A percentile compares a stretch with the other conserved stretches of the same genome.
Conservation (phyloP, 2,797 vertebrate species). For the Distichodus sexfasciatus region DNA sequence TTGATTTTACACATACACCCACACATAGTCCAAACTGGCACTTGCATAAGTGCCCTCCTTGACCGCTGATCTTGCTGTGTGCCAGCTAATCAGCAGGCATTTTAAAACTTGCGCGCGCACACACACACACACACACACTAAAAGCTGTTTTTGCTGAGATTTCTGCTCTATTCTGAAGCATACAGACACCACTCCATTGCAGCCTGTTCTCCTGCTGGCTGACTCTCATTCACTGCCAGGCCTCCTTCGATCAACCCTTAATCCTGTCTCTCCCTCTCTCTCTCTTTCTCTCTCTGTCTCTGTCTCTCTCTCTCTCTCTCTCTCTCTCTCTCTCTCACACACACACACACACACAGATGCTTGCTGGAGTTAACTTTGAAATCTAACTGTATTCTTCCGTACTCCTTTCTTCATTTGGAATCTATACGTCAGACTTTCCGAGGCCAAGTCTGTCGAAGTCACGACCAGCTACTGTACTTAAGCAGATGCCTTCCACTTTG, state of each 20-base stretch:
- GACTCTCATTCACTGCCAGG: not conserved
- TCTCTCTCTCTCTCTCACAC: too few relatives aligned
- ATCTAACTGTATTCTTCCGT: too few relatives aligned
- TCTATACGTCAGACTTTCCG: too few relatives aligned
- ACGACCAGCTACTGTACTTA: too few relatives aligned
- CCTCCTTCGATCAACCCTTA: not conserved
- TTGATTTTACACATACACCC: not conserved
- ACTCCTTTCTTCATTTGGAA: too few relatives aligned
- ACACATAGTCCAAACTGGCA: not conserved
- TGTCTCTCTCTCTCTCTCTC: too few relatives aligned
- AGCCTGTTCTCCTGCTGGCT: slow-evolving; percentile 31
- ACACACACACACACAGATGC: not conserved
- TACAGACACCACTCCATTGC: slow-evolving; percentile 34
- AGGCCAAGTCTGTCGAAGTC: too few relatives aligned
- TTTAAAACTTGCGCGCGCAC: slow-evolving; percentile 3
- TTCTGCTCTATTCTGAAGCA: slow-evolving; percentile 40
- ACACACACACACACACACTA: slow-evolving; percentile 8
- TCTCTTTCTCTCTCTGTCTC: too few relatives aligned
- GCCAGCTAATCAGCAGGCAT: slow-evolving; percentile 34
- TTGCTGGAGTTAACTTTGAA: too few relatives aligned
- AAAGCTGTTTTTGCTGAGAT: slow-evolving; percentile 16
- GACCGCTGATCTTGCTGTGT: slow-evolving; percentile 21
- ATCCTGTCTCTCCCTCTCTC: not conserved
- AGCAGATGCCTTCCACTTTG: too few relatives aligned
- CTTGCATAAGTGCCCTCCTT: slow-evolving; percentile 34